Evolutionary conservation across 1,140 invertebrate genomes (phyloP).

Genomic region (Sycophila sp.): DNA sequence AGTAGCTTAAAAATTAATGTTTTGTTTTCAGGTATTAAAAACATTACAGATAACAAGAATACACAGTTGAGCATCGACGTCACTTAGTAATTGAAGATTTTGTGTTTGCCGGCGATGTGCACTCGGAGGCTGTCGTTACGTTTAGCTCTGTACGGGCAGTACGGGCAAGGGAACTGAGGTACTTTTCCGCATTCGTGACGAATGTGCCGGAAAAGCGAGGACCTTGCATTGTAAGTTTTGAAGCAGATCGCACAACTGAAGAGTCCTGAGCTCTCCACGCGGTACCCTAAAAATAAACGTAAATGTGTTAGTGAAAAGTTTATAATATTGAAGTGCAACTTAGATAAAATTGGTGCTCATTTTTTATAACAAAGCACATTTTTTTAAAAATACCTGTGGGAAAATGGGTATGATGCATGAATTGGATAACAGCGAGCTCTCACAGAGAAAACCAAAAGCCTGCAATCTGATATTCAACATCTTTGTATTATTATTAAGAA

Average conservation of each 20-base stretch:
- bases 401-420: too few relatives aligned
- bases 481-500: too few relatives aligned
- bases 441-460: too few relatives aligned
- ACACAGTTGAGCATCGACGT: too few relatives aligned
- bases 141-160: slow-evolving; percentile 68
- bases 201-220: slow-evolving; percentile 67
- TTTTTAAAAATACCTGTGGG: too few relatives aligned
- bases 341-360: not conserved
- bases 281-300: not conserved
- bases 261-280: not conserved
- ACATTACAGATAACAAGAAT: too few relatives aligned
- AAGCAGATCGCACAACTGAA: slow-evolving; percentile 57
- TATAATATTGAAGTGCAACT: not conserved
- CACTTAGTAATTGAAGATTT: too few relatives aligned
- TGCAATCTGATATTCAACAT: too few relatives aligned
- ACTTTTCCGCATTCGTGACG: slow-evolving; percentile 74
- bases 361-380: too few relatives aligned
- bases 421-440: too few relatives aligned
- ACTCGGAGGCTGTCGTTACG: slow-evolving; percentile 59
- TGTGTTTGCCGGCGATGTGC: slow-evolving; percentile 54
- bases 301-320: not conserved
- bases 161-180: slow-evolving; percentile 73
- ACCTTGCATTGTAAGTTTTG: slow-evolving; percentile 61
- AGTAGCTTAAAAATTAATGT: too few relatives aligned
- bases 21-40: too few relatives aligned